A percentile compares a stretch with the other conserved stretches of the same genome.
phyloP scores from a whole-genome alignment of 1,140 invertebrate species.

The Acromyrmex echinatior region DNA sequence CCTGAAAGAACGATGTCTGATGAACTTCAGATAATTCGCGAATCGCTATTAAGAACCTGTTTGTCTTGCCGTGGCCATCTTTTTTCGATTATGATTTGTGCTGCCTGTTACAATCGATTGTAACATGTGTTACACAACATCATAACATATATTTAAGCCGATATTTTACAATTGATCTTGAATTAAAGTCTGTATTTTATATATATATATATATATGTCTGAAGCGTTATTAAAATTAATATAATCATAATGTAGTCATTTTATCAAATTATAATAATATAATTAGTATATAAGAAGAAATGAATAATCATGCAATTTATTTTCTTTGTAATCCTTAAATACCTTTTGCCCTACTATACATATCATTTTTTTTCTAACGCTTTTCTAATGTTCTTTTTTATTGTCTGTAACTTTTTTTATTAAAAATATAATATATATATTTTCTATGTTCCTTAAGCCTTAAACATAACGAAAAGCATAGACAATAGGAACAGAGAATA shows the following conservation, averaged over 20 bases:
- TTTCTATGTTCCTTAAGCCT: too few relatives aligned
- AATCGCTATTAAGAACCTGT: conserved; percentile 30
- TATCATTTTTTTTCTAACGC: too few relatives aligned
- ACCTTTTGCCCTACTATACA: too few relatives aligned
- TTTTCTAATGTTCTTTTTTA: too few relatives aligned
- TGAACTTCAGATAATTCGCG: conserved; percentile 29
- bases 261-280: not conserved
- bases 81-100: conserved; percentile 22
- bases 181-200: not conserved
- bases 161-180: not conserved
- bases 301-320: not conserved
- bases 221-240: too few relatives aligned
- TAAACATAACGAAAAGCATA: too few relatives aligned
- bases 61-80: not conserved
- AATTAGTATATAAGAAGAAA: not conserved
- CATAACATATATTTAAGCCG: conserved; percentile 14
- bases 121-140: not conserved
- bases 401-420: too few relatives aligned
- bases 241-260: not conserved
- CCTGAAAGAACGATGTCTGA: conserved; percentile 6
- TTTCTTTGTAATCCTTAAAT: not conserved
- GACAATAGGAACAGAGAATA: too few relatives aligned
- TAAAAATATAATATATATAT: too few relatives aligned
- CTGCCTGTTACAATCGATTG: conserved; percentile 22
- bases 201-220: not conserved